These are phyloP conservation scores for Gryllus bimaculatus DNA, from an alignment of 1,140 invertebrate species.

Conservation along the genomic window DNA sequence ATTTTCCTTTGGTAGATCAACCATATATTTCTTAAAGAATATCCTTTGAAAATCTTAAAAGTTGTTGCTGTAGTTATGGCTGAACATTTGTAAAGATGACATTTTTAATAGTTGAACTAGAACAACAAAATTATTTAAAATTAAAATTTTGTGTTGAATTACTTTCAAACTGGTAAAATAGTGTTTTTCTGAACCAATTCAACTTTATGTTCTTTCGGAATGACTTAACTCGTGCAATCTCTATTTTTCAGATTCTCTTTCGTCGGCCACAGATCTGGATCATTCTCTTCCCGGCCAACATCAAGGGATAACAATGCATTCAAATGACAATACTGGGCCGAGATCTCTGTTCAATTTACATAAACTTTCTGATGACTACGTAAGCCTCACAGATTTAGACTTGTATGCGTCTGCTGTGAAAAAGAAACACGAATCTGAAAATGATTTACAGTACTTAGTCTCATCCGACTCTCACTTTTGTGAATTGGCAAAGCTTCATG, in stretches of 20 bases:
- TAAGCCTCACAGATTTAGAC: not conserved
- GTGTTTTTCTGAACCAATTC: too few species aligned
- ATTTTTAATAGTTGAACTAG: too few species aligned
- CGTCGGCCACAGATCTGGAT: conserved; percentile 62
- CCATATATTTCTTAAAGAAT: too few species aligned
- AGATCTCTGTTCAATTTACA: conserved; percentile 25
- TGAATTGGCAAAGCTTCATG: conserved; percentile 54
- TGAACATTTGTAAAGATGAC: too few species aligned
- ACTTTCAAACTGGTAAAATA: too few species aligned
- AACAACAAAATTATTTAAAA: too few species aligned
- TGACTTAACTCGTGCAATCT: too few species aligned
- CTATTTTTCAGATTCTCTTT: conserved; percentile 54
- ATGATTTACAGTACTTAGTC: not conserved
- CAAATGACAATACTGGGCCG: not conserved
- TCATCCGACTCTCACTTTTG: conserved; percentile 36
- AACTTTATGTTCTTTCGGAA: too few species aligned
- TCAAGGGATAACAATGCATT: conserved; percentile 26
- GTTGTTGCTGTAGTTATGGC: too few species aligned
- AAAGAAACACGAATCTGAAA: not conserved
- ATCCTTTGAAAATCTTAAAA: too few species aligned
- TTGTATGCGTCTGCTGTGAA: not conserved
- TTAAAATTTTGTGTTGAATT: too few species aligned
- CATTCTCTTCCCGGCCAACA: conserved; percentile 36
- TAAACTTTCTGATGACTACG: conserved; percentile 11
- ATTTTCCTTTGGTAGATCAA: too few species aligned